Evolutionary conservation across 2,113 vertebrate genomes (phyloP), one percentile per base, ranked within the genome.

Genomic region (Muntiacus reevesi): DNA sequence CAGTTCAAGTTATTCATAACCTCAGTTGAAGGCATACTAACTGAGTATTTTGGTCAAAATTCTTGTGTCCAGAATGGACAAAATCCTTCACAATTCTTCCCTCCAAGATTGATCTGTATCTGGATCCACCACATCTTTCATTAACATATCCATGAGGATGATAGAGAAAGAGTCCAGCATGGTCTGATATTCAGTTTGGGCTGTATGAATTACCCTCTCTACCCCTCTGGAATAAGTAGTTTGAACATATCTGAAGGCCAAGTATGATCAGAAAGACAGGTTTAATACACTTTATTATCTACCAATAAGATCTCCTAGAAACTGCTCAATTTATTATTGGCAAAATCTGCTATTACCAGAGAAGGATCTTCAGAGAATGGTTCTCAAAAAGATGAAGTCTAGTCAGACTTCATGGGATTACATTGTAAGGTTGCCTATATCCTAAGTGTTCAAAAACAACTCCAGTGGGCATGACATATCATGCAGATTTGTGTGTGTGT

Each of bases 1-100:
- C 88, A 25, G 87, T 81, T 85, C 67, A 40, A 94, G 57, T 79
- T 93, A 54, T 86, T 97, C 54, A 30, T 28, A 55, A 52, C 40
- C 40, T 78, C 67, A 86, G 60, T 55, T 71, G 76, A 95, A 95
- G 81, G 21, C 10, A 57, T 23, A 91, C 5, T 71, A 59, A 21
- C 52, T 91, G 16, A 64, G 19, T 84, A 81, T 93, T 57, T 88
- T n/a, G 17, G 52, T 83, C 54, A 96, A 91, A 45, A 82, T 57
- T 89, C 55, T 84, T 83, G 21, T 88, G 43, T 25, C 64, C 15
- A 79, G 52, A 96, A 60, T 30, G 25, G 47, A 92, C 40, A 96
- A 96, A 92, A 94, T 45, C 25, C 36, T 96, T 94, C 43, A 64
- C 36, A 94, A 84, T 57, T 89, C 67, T 92, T 89, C 50, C 71